phyloP scores from a whole-genome alignment of 2,888 invertebrate genomes.

The Drosophila atripex region DNA sequence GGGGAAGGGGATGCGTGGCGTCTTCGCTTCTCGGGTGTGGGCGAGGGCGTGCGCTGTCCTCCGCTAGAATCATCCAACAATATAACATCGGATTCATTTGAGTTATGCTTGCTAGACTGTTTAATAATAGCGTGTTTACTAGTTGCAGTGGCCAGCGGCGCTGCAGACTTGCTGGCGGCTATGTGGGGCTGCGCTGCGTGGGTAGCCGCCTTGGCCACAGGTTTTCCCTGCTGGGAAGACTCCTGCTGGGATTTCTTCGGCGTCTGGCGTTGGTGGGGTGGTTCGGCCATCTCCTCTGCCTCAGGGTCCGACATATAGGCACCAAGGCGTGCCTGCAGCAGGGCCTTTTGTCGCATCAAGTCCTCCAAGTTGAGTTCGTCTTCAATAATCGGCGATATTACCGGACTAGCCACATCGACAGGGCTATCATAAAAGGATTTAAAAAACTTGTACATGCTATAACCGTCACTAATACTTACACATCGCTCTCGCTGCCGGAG shows the following conservation, averaged over 20 bases:
- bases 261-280: slow-evolving; percentile 3
- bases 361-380: slow-evolving; percentile 95
- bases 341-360: slow-evolving; percentile 94
- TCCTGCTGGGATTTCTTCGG: slow-evolving; percentile 7
- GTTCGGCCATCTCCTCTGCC: slow-evolving; percentile 84
- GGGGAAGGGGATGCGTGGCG: slow-evolving; percentile 60
- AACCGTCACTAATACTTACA: slow-evolving; percentile 73
- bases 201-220: slow-evolving; percentile 12
- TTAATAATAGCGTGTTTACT: slow-evolving; percentile 84
- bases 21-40: slow-evolving; percentile 78
- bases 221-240: slow-evolving; percentile 16
- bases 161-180: slow-evolving; percentile 57
- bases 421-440: slow-evolving; percentile 55
- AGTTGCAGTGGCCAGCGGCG: slow-evolving; percentile 75
- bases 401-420: slow-evolving; percentile 89
- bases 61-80: slow-evolving; percentile 88
- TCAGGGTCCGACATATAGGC: slow-evolving; percentile 90
- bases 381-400: slow-evolving; percentile 89
- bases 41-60: slow-evolving; percentile 85
- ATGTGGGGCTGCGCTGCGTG: slow-evolving; percentile 28
- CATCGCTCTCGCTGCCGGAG: slow-evolving; percentile 88
- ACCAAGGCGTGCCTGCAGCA: slow-evolving; percentile 90
- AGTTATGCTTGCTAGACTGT: slow-evolving; percentile 81
- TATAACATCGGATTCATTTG: slow-evolving; percentile 86
- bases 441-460: not conserved